Evolutionary conservation across 2,113 vertebrate species (phyloP).

Genomic region (Stomatorhinus ivindoensis): DNA sequence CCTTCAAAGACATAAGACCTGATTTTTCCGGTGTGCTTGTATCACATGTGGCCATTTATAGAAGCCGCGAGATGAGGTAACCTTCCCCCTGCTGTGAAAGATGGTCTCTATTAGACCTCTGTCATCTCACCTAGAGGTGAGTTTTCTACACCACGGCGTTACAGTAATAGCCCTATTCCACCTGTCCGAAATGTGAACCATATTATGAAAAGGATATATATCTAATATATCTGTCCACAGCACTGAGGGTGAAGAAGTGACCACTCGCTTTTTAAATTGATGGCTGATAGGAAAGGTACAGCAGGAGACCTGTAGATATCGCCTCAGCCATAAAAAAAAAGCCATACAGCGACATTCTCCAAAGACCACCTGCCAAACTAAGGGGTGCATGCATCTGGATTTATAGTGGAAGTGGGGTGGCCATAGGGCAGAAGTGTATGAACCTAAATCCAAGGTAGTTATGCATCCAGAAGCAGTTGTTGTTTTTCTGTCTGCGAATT

Average conservation of each 20-base stretch:
- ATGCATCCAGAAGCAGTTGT: neutral
- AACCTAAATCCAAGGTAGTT: neutral
- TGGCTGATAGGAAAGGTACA: neutral
- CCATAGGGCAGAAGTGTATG: neutral
- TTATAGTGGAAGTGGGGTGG: neutral
- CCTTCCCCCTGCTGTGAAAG: neutral
- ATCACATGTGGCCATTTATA: neutral
- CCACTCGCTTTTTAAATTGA: neutral
- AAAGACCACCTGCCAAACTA: neutral
- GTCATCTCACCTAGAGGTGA: constrained; percentile 6
- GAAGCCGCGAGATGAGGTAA: neutral
- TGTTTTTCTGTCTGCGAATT: neutral
- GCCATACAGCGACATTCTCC: neutral
- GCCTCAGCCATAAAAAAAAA: neutral
- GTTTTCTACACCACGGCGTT: neutral
- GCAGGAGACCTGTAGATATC: neutral
- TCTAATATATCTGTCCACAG: neutral
- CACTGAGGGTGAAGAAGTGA: neutral
- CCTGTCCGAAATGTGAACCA: neutral
- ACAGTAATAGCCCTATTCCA: constrained; percentile 3
- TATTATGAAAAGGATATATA: neutral
- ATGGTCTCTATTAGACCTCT: constrained; percentile 13
- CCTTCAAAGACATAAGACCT: neutral
- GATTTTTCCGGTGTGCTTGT: neutral
- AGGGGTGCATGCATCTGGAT: neutral